Evolutionary conservation across 2,113 vertebrate genomes (phyloP).

Genomic region (Podarcis cretensis): DNA sequence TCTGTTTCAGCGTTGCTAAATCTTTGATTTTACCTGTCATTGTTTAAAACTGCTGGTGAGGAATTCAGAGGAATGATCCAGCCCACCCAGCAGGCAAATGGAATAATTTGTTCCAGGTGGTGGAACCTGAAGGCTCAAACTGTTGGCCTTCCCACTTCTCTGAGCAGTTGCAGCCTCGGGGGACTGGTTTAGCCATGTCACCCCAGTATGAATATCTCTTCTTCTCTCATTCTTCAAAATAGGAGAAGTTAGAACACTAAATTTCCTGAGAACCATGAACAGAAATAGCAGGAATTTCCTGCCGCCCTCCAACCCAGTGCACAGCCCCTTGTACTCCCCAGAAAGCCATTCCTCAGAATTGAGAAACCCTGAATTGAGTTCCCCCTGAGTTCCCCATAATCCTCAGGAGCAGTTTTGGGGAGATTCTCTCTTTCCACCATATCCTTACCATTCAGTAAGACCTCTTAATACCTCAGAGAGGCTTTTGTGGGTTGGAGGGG

Average conservation of each 20-base stretch:
- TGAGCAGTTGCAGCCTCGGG: not conserved
- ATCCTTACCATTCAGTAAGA: no score
- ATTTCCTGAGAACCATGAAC: not conserved
- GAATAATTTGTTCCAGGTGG: constrained; percentile 13
- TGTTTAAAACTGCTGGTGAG: not conserved
- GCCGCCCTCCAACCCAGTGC: no score
- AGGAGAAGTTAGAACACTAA: not conserved
- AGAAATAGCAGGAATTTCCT: not conserved
- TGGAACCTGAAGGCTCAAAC: not conserved
- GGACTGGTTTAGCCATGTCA: not conserved
- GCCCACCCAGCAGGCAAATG: constrained; percentile 2
- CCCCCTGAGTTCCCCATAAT: no score
- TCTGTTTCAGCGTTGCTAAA: not conserved
- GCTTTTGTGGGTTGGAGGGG: no score
- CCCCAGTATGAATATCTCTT: not conserved
- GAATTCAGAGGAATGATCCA: constrained; percentile 21
- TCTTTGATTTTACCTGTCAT: not conserved
- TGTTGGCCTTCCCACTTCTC: not conserved
- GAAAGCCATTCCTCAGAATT: no score
- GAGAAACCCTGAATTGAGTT: no score
- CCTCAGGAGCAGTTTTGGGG: no score
- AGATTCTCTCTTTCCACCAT: no score
- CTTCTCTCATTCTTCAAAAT: not conserved
- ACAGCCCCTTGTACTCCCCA: no score
- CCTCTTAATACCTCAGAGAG: no score